Evolutionary conservation across 2,797 vertebrate species (phyloP).

Genomic region (Enteromius afrohamiltoni): DNA sequence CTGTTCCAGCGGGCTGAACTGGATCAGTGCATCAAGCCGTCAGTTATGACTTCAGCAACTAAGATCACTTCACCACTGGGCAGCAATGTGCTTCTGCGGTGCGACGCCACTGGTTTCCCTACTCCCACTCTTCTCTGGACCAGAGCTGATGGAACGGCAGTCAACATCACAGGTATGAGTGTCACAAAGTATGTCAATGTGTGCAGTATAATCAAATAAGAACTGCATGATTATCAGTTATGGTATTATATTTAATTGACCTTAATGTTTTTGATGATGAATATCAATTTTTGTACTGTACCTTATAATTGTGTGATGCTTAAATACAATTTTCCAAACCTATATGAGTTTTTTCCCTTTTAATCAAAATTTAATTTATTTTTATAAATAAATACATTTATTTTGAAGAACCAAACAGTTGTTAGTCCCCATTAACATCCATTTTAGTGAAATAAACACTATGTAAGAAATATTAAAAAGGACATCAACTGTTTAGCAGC

Average conservation of each 20-base stretch:
- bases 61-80: conserved; percentile 90
- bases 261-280: not conserved
- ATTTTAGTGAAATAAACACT: too few species aligned
- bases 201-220: not conserved
- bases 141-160: conserved; percentile 75
- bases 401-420: too few species aligned
- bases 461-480: not conserved
- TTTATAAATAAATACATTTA: too few species aligned
- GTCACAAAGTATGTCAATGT: not conserved
- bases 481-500: not conserved
- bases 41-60: conserved; percentile 93
- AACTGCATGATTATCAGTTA: not conserved
- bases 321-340: not conserved
- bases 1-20: conserved; percentile 89
- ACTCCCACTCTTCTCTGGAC: conserved; percentile 89
- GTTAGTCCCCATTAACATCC: too few species aligned
- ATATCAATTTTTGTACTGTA: not conserved
- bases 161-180: conserved; percentile 88
- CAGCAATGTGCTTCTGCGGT: conserved; percentile 94
- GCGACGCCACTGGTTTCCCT: conserved; percentile 89
- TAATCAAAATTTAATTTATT: too few species aligned
- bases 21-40: conserved; percentile 90
- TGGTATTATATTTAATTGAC: too few species aligned
- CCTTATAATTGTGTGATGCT: not conserved
- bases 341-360: too few species aligned